Conservation (phyloP, 92 coral and sea anemone genomes). For the Porites rus region DNA sequence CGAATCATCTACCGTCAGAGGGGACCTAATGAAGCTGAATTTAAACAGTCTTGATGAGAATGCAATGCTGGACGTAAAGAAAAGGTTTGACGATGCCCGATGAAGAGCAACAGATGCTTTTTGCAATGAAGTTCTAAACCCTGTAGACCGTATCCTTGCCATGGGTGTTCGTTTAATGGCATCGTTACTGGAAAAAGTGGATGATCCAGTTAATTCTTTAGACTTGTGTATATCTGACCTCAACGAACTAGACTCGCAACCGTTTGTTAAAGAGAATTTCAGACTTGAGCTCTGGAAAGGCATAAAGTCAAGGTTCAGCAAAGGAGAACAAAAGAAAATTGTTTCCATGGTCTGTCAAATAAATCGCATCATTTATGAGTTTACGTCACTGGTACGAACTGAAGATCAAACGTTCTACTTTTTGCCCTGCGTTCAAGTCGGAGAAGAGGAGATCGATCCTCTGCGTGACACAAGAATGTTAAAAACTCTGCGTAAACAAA, state of each 20-base stretch:
- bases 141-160: slow-evolving; percentile 49
- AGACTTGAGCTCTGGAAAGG: neutral
- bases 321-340: slow-evolving; percentile 4
- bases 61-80: neutral
- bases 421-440: neutral
- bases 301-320: slow-evolving; percentile 5
- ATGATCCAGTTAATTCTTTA: neutral
- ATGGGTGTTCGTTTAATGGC: slow-evolving; percentile 50
- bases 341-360: slow-evolving; percentile 18
- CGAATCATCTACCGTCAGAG: neutral
- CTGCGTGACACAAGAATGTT: neutral
- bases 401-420: neutral
- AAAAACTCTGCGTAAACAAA: neutral
- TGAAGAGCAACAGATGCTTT: slow-evolving; percentile 2
- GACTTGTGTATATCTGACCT: slow-evolving; percentile 26
- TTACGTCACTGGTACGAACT: neutral
- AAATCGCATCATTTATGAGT: slow-evolving; percentile 8
- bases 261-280: slow-evolving; percentile 23
- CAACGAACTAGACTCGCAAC: slow-evolving; percentile 42
- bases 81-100: slow-evolving; percentile 40
- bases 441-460: neutral
- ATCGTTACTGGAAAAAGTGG: slow-evolving; percentile 36
- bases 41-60: neutral
- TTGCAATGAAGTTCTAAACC: slow-evolving; percentile 35
- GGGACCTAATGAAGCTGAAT: neutral